These are phyloP conservation scores for Pseudopleuronectes americanus DNA, from an alignment of 2,797 vertebrate species.

Conservation along the genomic window DNA sequence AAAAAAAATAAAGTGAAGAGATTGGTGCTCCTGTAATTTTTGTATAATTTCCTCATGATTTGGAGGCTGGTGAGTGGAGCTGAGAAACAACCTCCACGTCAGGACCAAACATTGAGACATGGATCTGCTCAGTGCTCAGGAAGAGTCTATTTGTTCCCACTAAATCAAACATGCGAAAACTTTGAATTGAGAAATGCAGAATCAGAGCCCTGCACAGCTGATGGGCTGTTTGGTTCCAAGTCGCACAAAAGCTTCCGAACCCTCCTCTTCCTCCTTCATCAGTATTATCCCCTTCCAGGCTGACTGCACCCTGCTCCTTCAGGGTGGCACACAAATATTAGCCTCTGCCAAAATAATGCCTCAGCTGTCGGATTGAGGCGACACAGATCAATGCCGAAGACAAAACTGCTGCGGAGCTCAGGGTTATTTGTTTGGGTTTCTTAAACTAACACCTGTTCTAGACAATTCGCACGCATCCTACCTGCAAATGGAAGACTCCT, in stretches of 20 bases:
- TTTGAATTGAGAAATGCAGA: not conserved
- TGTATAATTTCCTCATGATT: not conserved
- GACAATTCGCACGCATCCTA: constrained; percentile 42
- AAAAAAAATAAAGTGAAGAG: no score
- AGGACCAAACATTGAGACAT: no score
- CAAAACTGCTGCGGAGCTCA: not conserved
- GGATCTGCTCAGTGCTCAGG: no score
- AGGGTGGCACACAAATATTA: constrained; percentile 24
- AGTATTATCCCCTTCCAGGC: constrained; percentile 1
- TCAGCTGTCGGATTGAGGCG: constrained; percentile 1
- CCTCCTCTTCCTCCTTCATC: not conserved
- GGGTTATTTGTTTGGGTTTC: not conserved
- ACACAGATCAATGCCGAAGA: not conserved
- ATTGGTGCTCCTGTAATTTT: no score
- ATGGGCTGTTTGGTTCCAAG: not conserved
- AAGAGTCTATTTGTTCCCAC: no score
- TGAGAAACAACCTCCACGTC: not conserved
- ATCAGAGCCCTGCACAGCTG: not conserved
- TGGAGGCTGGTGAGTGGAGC: not conserved
- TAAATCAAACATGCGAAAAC: not conserved
- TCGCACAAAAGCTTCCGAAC: not conserved
- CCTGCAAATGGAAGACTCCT: constrained; percentile 64
- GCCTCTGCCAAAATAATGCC: constrained; percentile 18
- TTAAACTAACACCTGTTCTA: constrained; percentile 12
- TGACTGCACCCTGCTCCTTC: constrained; percentile 28